These are phyloP conservation scores for Acanthurus tractus DNA, from an alignment of 2,797 vertebrate species.

Conservation along the genomic window DNA sequence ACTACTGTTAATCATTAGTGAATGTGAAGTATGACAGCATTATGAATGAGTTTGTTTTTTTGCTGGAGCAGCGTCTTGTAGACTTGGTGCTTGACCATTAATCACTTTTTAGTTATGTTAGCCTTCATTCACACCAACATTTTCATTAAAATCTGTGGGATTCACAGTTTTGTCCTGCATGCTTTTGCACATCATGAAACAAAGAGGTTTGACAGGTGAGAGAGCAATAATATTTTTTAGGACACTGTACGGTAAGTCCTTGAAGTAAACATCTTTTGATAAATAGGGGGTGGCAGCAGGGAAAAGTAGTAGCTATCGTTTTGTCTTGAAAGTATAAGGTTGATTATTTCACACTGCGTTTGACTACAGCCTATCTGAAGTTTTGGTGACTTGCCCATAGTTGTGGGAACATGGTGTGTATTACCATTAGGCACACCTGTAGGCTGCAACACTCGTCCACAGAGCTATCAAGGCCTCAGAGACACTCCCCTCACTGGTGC, in stretches of 20 bases:
- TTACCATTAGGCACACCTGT: slow-evolving; percentile 43
- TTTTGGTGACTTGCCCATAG: slow-evolving; percentile 11
- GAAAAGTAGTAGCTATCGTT: slow-evolving; percentile 7
- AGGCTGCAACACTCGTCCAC: slow-evolving; percentile 42
- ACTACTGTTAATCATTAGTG: too few relatives aligned
- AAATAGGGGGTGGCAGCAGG: slow-evolving; percentile 8
- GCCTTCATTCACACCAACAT: background rate
- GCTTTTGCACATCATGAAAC: background rate
- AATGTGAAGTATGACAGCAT: too few relatives aligned
- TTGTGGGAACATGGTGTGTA: slow-evolving; percentile 51
- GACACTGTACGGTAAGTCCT: background rate
- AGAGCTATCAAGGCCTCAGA: slow-evolving; percentile 42
- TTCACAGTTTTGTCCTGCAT: background rate
- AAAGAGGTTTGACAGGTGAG: background rate
- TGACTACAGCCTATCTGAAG: slow-evolving; percentile 22
- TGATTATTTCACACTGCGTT: slow-evolving; percentile 13
- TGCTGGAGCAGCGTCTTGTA: background rate
- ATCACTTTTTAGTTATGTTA: background rate
- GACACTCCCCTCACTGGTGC: slow-evolving; percentile 46
- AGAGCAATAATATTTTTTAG: background rate
- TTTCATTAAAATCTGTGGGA: background rate
- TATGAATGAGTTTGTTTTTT: too few relatives aligned
- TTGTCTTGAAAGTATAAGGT: slow-evolving; percentile 23
- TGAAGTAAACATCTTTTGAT: slow-evolving; percentile 5
- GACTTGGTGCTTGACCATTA: background rate